Conservation (phyloP, 2,797 vertebrate genomes). For the Darevskia mixta region DNA sequence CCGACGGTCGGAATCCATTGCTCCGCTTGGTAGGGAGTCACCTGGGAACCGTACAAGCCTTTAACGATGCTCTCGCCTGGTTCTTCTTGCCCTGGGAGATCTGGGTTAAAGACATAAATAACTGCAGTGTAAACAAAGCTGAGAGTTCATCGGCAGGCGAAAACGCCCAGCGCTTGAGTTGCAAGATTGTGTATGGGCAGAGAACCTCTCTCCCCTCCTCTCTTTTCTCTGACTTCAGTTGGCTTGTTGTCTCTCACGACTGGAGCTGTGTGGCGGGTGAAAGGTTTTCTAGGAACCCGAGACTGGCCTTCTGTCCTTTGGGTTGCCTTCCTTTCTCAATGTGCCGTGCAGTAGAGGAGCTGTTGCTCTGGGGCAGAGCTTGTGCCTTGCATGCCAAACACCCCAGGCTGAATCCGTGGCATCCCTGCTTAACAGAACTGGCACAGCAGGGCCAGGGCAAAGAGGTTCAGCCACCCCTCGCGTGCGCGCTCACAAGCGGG, state of each 20-base stretch:
- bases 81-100: background rate
- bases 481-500: no score
- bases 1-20: background rate
- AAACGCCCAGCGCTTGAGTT: background rate
- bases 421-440: no score
- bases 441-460: background rate
- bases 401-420: background rate
- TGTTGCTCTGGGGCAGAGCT: background rate
- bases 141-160: conserved; percentile 14
- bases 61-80: background rate
- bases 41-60: background rate
- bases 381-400: background rate
- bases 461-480: background rate
- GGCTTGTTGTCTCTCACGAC: background rate
- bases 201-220: background rate
- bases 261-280: background rate
- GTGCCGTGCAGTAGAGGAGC: background rate
- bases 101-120: conserved; percentile 21
- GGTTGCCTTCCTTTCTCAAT: no score
- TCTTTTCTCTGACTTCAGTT: background rate
- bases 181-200: background rate
- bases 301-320: background rate
- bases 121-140: conserved; percentile 15
- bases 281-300: background rate
- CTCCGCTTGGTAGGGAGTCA: background rate